Evolutionary conservation across 2,888 invertebrate species (phyloP).

Genomic region (Ephialtes manifestator): DNA sequence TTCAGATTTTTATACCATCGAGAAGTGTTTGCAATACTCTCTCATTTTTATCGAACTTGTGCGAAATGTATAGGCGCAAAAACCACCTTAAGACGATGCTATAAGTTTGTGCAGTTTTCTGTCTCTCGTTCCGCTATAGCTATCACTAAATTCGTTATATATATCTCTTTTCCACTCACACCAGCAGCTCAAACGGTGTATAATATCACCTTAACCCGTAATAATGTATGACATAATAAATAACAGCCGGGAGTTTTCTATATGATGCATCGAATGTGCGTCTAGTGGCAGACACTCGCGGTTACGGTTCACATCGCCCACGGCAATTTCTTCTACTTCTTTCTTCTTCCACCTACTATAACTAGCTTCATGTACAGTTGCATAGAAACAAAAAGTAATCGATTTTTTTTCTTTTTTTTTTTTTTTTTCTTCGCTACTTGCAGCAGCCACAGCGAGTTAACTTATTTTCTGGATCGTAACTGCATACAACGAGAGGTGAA

Average conservation of each 20-base stretch:
- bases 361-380: background rate
- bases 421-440: background rate
- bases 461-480: constrained; percentile 17
- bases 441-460: background rate
- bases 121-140: background rate
- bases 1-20: too few species aligned
- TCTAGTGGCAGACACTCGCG: background rate
- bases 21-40: too few species aligned
- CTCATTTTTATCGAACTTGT: too few species aligned
- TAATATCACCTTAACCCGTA: constrained; percentile 9
- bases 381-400: constrained; percentile 17
- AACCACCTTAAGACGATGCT: too few species aligned
- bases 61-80: too few species aligned
- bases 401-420: constrained; percentile 12
- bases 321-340: background rate
- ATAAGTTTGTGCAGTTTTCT: background rate
- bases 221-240: constrained; percentile 8
- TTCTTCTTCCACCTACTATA: background rate
- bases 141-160: background rate
- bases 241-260: background rate
- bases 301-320: constrained; percentile 5
- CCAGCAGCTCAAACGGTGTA: background rate
- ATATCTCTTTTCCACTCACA: background rate
- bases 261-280: constrained; percentile 10
- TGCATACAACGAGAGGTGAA: background rate